Conservation (phyloP, 2,797 vertebrate species). For the Pelodytes ibericus region DNA sequence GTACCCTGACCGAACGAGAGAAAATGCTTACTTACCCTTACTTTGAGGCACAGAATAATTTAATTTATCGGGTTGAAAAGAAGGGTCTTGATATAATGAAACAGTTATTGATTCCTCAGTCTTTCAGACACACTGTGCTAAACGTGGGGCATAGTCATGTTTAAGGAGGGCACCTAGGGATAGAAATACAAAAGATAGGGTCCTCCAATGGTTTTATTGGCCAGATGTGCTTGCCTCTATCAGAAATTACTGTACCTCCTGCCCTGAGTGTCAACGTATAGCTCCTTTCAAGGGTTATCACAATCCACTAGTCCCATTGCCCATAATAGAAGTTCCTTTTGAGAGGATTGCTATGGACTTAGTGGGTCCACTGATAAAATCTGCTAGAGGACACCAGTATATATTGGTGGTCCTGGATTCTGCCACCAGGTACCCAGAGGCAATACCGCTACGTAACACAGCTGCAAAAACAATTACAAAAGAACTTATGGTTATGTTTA, state of each 20-base stretch:
- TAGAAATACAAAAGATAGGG: too few species aligned
- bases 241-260: neutral
- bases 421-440: neutral
- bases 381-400: neutral
- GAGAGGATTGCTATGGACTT: neutral
- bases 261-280: neutral
- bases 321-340: neutral
- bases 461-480: too few species aligned
- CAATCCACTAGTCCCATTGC: neutral
- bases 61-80: neutral
- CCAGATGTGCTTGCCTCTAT: neutral
- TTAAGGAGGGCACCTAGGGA: too few species aligned
- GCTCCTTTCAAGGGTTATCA: neutral
- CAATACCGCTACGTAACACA: too few species aligned
- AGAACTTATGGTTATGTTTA: too few species aligned
- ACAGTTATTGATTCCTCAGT: too few species aligned
- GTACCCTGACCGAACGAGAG: too few species aligned
- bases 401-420: neutral
- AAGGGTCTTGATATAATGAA: neutral
- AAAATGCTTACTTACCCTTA: neutral
- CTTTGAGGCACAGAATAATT: neutral
- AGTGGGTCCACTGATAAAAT: neutral
- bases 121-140: too few species aligned
- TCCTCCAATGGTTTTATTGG: neutral
- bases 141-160: too few species aligned